Percentiles rank a stretch among this genome's conserved stretches.
These are phyloP conservation scores for Euclidia mi DNA, from an alignment of 2,888 invertebrate species.

Conservation along the genomic window DNA sequence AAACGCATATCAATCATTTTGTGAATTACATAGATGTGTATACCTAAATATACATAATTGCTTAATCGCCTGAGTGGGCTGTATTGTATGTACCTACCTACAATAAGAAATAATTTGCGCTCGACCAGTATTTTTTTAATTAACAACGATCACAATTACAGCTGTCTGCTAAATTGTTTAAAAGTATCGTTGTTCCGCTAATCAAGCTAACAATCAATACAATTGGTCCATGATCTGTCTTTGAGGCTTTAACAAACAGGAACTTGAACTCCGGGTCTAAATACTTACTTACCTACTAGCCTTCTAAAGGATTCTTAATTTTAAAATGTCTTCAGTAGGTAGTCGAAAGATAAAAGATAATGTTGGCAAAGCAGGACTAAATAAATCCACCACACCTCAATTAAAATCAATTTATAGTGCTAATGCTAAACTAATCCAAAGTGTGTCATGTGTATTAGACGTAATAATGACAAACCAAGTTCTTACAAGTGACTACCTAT, in stretches of 20 bases:
- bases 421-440: too few species aligned
- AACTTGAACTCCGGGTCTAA: too few species aligned
- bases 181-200: slow-evolving; percentile 44
- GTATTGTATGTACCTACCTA: slow-evolving; percentile 25
- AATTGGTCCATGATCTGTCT: slow-evolving; percentile 12
- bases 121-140: slow-evolving; percentile 67
- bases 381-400: too few species aligned
- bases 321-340: too few species aligned
- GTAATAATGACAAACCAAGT: too few species aligned
- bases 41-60: slow-evolving; percentile 43
- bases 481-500: too few species aligned
- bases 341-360: too few species aligned
- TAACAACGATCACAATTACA: slow-evolving; percentile 62
- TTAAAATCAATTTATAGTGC: too few species aligned
- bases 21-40: slow-evolving; percentile 20
- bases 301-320: too few species aligned
- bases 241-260: background rate
- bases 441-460: too few species aligned
- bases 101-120: slow-evolving; percentile 59
- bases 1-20: slow-evolving; percentile 37
- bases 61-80: slow-evolving; percentile 62
- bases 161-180: slow-evolving; percentile 64
- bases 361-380: too few species aligned
- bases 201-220: slow-evolving; percentile 37
- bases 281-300: too few species aligned